Conservation (phyloP, 2,113 vertebrate genomes). For the Ictalurus furcatus region DNA sequence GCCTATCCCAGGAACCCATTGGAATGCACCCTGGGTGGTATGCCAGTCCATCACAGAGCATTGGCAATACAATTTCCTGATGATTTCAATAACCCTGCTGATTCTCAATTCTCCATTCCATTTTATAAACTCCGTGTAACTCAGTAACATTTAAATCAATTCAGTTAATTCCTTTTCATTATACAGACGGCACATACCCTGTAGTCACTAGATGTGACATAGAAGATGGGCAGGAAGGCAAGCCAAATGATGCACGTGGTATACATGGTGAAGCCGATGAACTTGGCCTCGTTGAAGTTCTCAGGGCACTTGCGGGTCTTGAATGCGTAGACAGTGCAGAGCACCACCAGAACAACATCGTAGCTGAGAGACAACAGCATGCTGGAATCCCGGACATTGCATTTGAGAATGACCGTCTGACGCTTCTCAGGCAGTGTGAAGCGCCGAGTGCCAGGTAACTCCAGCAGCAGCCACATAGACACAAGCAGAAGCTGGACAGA, state of each 20-base stretch:
- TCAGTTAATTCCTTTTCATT: background rate
- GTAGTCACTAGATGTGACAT: slow-evolving; percentile 99
- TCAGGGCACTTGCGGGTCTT: slow-evolving; percentile 99
- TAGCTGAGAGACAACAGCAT: slow-evolving; percentile 96
- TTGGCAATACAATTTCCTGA: slow-evolving; percentile 7
- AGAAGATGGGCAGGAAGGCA: slow-evolving; percentile 99
- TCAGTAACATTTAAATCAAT: background rate
- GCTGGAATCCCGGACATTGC: slow-evolving; percentile 95
- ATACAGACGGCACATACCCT: slow-evolving; percentile 79
- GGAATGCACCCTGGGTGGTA: background rate
- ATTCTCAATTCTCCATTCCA: background rate
- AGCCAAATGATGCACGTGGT: slow-evolving; percentile 99
- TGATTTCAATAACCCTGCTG: slow-evolving; percentile 15
- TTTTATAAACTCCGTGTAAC: slow-evolving; percentile 2
- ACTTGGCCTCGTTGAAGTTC: slow-evolving; percentile 99
- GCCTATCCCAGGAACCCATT: background rate
- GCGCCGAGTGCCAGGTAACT: slow-evolving; percentile 88
- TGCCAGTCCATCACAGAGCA: background rate
- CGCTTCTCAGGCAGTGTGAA: slow-evolving; percentile 90
- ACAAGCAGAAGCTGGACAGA: slow-evolving; percentile 92
- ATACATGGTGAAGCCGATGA: slow-evolving; percentile 99
- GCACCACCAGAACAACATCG: slow-evolving; percentile 92
- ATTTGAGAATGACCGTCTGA: slow-evolving; percentile 97
- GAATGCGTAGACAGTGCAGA: slow-evolving; percentile 99
- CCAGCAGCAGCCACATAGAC: slow-evolving; percentile 92